Conservation (phyloP, 2,888 invertebrate genomes). For the Eupithecia insigniata region DNA sequence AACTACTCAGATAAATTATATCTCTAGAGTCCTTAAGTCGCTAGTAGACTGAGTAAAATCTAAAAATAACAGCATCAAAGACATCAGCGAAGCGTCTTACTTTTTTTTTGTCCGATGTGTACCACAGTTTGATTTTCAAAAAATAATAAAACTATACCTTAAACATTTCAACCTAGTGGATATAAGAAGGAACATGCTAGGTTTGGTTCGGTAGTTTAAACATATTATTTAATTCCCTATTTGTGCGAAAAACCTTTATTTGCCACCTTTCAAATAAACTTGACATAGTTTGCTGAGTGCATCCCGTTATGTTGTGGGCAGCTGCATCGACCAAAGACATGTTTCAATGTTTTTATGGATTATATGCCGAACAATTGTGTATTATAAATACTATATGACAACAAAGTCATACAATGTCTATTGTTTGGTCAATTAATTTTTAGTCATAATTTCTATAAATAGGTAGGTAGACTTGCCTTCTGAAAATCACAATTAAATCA, state of each 20-base stretch:
- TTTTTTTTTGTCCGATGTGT: too few species aligned
- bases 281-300: not conserved
- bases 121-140: too few species aligned
- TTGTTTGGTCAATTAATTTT: not conserved
- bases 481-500: too few species aligned
- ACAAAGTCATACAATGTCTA: not conserved
- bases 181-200: too few species aligned
- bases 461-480: too few species aligned
- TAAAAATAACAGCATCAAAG: too few species aligned
- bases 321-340: not conserved
- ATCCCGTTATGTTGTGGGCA: not conserved
- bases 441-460: not conserved
- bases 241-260: not conserved
- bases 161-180: too few species aligned
- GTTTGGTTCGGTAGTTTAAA: not conserved
- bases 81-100: too few species aligned
- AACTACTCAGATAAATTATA: too few species aligned
- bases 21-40: too few species aligned
- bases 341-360: conserved; percentile 3
- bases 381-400: not conserved
- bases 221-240: not conserved
- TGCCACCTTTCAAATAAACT: not conserved
- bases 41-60: too few species aligned
- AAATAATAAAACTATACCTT: too few species aligned
- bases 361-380: not conserved